Percentiles rank a stretch among this genome's conserved stretches.
Evolutionary conservation across 2,888 invertebrate species (phyloP).

Genomic region (Gerris lacustris): DNA sequence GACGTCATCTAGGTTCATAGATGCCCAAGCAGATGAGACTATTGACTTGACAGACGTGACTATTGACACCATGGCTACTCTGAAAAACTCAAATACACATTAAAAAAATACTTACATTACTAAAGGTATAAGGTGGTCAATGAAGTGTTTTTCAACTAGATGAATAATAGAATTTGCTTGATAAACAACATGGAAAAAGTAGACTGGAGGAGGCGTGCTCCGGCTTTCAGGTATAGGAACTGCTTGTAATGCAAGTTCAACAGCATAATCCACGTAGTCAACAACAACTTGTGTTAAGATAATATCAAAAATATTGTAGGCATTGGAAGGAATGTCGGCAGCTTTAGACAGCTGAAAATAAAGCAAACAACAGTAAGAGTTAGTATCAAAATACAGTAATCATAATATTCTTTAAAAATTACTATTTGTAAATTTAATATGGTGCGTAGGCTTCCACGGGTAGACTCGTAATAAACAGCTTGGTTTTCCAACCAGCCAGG

Average conservation of each 20-base stretch:
- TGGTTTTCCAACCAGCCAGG: too few species aligned
- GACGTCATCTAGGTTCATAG: too few species aligned
- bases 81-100: too few species aligned
- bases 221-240: slow-evolving; percentile 84
- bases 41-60: too few species aligned
- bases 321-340: slow-evolving; percentile 63
- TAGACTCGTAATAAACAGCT: too few species aligned
- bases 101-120: slow-evolving; percentile 51
- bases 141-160: slow-evolving; percentile 83
- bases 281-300: slow-evolving; percentile 69
- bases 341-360: slow-evolving; percentile 56
- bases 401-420: background rate
- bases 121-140: slow-evolving; percentile 75
- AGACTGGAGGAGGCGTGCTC: slow-evolving; percentile 68
- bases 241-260: slow-evolving; percentile 81
- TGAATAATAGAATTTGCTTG: slow-evolving; percentile 89
- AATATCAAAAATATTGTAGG: slow-evolving; percentile 69
- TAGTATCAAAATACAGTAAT: background rate
- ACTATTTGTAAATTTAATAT: too few species aligned
- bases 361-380: slow-evolving; percentile 14
- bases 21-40: too few species aligned
- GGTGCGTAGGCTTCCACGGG: too few species aligned
- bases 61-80: too few species aligned
- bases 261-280: slow-evolving; percentile 92
- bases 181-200: slow-evolving; percentile 86